Evolutionary conservation across 2,888 invertebrate species (phyloP), one percentile per base, ranked within the genome.

Genomic region (Scaeva pyrastri): DNA sequence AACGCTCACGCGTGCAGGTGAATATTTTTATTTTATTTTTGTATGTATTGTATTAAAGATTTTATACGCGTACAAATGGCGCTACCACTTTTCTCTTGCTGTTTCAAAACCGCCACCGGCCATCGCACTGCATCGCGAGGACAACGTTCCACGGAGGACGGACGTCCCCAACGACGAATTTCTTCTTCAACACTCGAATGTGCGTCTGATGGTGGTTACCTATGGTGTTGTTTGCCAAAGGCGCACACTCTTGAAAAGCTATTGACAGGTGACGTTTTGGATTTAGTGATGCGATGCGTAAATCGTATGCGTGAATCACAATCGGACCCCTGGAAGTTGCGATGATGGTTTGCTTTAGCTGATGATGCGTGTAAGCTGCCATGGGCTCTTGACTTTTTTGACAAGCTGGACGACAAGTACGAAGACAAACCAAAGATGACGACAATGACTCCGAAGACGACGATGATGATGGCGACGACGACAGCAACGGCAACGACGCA

Each of bases 61-160:
- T 86, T 81, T 86, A 81, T 86, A 60, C 86, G 86, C 86, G 86
- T 82, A 77, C 82, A 64, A 81, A 78, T 82, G 86, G 86, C 86
- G 82, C 86, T 86, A 82, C 82, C 43, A 76, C 71, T 80, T 75
- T 64, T 64, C 71, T 71, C 71, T 71, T 76, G 66, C 72, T 56
- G 36, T 39, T 52, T 1, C 23, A 52, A 26, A 5, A 14, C 26
- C 6, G 21, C 21, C 31, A 31, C 8, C 31, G 31, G 31, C 31
- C 5, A 21, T 21, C n/a, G 14, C 2, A 31, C 7, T 6, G 1
- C 50, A 1, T 2, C 12, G 21, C 12, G 11, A 12, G 10, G 11
- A 39, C 39, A 0, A 1, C 10, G 39, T 3, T 11, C 2, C 39
- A 14, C 21, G 1, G 31, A 31, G 31, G 31, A 31, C 31, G 31